Evolutionary conservation across 64 coral and sea anemone species (phyloP), one percentile per base, ranked within the genome.

Genomic region (Pocillopora verrucosa): DNA sequence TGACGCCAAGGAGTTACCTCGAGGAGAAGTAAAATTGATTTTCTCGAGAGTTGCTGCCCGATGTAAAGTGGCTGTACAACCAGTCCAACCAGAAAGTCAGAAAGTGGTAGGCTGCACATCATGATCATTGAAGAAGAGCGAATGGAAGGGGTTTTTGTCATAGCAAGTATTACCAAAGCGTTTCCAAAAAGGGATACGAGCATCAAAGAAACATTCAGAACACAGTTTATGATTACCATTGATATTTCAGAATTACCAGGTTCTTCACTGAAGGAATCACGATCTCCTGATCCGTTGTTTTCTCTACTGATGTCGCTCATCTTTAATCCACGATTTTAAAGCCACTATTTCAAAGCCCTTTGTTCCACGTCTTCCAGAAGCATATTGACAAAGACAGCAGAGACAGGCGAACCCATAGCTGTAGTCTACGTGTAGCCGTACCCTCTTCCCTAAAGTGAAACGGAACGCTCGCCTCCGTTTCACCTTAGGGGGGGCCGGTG

Each of bases 31-130:
- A 92, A 4, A 58, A 77, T 34, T 25, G 58, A 37, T 19, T 7
- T 45, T 12, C 36, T 45, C 5, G 80, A 22, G 1, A 83, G 36
- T 45, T 38, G 14, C 22, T 83, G 30, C 10, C 61, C 90, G 14
- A 79, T 87, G 22, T 92, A 68, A 35, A 86, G 35, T 13, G 90
- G 81, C 9, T 83, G 74, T 1, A 86, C 82, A 5, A 92, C 20
- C 9, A 92, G 68, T 4, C 90, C 90, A 75, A 92, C 82, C 0
- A 65, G 72, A 19, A 92, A 11, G 65, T 92, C 82, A 10, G 82
- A 87, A 20, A 83, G 41, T 1, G 90, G 82, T 5, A 92, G 82
- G 11, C 82, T 75, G 60, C 73, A 58, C 4, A 91, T 37, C 22
- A 91, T 34, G 1, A 78, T 60, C 34, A 76, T 68, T 51, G 41